phyloP scores from a whole-genome alignment of 2,113 vertebrate genomes.

The Oreochromis niloticus region DNA sequence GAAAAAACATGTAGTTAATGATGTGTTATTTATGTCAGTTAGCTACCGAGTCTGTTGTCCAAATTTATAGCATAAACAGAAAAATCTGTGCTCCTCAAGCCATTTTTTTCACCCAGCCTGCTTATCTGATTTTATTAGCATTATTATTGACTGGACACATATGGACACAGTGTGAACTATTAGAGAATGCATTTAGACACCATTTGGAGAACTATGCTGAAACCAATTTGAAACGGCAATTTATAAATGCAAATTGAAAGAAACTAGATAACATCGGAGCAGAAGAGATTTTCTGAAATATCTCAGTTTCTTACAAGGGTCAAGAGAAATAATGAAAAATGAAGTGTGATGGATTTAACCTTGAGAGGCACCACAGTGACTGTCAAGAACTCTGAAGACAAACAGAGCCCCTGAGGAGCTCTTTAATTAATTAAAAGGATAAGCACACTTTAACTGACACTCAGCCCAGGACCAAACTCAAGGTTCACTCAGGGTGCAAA shows the following conservation, averaged over 20 bases:
- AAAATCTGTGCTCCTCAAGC: background rate
- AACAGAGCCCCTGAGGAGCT: background rate
- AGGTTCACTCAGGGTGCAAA: background rate
- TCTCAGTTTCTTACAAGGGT: conserved; percentile 3
- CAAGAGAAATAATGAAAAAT: conserved; percentile 19
- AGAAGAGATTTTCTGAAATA: conserved; percentile 13
- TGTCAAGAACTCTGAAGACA: conserved; percentile 1
- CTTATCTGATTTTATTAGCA: background rate
- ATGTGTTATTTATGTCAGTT: background rate
- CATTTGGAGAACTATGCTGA: conserved; percentile 15
- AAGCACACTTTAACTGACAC: background rate
- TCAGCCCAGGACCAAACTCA: background rate
- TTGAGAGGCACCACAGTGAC: conserved; percentile 4
- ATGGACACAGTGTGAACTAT: conserved; percentile 11
- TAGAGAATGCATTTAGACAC: background rate
- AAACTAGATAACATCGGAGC: background rate
- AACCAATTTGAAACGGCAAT: conserved; percentile 13
- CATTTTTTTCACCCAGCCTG: background rate
- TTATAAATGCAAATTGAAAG: conserved; percentile 9
- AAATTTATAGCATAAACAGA: background rate
- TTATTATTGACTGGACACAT: conserved; percentile 41
- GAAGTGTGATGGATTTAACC: background rate
- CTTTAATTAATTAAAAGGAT: conserved; percentile 22
- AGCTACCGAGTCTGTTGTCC: background rate
- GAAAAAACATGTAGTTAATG: background rate